Evolutionary conservation across 1,140 invertebrate species (phyloP).

Genomic region (Acromyrmex charruanus): DNA sequence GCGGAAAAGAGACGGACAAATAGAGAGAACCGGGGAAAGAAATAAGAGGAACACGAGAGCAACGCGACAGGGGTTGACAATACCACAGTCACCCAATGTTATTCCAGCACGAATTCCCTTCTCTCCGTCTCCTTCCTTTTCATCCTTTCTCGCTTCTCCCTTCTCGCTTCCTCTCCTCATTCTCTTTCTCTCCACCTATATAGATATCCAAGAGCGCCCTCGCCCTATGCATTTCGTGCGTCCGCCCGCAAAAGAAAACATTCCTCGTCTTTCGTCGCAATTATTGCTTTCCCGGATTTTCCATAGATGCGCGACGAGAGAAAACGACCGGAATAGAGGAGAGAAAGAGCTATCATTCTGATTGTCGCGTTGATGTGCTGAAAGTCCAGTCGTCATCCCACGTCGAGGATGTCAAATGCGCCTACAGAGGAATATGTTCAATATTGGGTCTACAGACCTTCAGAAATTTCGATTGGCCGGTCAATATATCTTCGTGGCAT

Average conservation of each 20-base stretch:
- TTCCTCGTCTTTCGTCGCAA: constrained; percentile 70
- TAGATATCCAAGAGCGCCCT: constrained; percentile 39
- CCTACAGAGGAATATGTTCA: neutral
- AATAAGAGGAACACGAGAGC: constrained; percentile 76
- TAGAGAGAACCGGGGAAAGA: constrained; percentile 73
- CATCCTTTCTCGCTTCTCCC: neutral
- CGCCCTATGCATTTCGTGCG: neutral
- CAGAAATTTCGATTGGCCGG: neutral
- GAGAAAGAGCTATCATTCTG: constrained; percentile 45
- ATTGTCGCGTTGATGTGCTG: constrained; percentile 52
- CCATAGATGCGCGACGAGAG: constrained; percentile 49
- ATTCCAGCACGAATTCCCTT: constrained; percentile 81
- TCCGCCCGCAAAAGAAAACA: constrained; percentile 81
- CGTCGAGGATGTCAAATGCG: constrained; percentile 6
- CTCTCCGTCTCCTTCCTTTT: constrained; percentile 56
- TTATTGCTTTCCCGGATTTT: constrained; percentile 81
- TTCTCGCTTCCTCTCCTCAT: neutral
- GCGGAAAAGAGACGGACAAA: constrained; percentile 13
- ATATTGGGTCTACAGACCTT: neutral
- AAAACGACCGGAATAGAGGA: constrained; percentile 25
- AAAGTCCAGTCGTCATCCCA: constrained; percentile 47
- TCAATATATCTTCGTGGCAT: neutral
- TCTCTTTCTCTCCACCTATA: constrained; percentile 15
- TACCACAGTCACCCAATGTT: constrained; percentile 84
- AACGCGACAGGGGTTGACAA: constrained; percentile 82